Conservation (phyloP, 1,140 invertebrate species). For the Solen grandis region DNA sequence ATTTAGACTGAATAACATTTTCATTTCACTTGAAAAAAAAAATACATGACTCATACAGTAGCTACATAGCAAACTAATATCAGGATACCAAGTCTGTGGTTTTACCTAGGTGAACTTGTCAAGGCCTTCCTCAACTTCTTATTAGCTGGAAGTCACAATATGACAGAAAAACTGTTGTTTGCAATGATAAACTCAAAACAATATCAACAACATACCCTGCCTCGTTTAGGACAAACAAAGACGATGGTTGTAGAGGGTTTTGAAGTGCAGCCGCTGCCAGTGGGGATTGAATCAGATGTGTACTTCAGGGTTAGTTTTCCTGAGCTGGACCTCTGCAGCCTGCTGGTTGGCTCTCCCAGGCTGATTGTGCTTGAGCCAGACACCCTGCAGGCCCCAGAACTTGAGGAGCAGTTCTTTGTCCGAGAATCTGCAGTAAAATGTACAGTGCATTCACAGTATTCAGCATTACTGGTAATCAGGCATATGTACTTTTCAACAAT, state of each 20-base stretch:
- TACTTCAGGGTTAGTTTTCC: constrained; percentile 64
- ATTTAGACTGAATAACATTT: no score
- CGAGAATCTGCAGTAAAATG: constrained; percentile 3
- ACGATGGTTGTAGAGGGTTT: constrained; percentile 68
- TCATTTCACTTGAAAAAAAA: no score
- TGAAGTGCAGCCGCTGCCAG: constrained; percentile 66
- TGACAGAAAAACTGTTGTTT: neutral
- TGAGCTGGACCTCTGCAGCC: constrained; percentile 50
- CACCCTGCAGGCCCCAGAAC: constrained; percentile 61
- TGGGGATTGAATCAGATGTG: constrained; percentile 44
- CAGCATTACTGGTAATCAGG: neutral
- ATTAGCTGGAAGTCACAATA: neutral
- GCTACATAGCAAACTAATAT: no score
- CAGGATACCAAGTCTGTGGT: no score
- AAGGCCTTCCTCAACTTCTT: neutral
- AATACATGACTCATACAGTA: no score
- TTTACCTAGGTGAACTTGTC: no score
- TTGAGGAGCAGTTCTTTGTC: constrained; percentile 61
- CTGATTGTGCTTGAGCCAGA: constrained; percentile 12
- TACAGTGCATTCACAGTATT: neutral
- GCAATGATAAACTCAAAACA: neutral
- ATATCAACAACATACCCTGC: constrained; percentile 64
- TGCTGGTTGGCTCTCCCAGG: constrained; percentile 57
- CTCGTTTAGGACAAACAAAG: constrained; percentile 72
- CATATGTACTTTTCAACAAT: neutral